Percentiles rank a stretch among this genome's conserved stretches.
These are phyloP conservation scores for Hirudo medicinalis DNA, from an alignment of 1,140 invertebrate genomes.

Conservation along the genomic window DNA sequence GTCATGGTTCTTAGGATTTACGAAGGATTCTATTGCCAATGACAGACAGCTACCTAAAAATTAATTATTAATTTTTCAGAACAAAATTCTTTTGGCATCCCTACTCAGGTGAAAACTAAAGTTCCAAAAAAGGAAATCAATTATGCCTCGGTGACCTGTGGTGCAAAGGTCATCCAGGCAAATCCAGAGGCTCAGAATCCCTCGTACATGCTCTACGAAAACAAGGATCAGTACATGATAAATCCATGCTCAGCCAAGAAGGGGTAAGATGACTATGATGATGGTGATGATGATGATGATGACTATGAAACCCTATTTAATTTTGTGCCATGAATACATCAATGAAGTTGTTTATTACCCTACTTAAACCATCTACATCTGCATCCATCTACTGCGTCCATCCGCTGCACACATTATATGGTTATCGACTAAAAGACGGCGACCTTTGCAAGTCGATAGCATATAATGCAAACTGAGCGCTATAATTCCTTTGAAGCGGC, in stretches of 20 bases:
- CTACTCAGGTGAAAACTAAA: conserved; percentile 44
- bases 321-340: no score
- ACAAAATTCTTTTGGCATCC: background rate
- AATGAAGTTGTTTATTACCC: no score
- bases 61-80: conserved; percentile 1
- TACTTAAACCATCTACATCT: no score
- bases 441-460: no score
- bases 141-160: conserved; percentile 79
- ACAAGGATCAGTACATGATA: conserved; percentile 90
- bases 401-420: no score
- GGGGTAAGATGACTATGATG: conserved; percentile 32
- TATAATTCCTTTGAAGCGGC: no score
- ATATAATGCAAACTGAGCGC: no score
- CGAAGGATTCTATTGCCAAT: background rate
- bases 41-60: background rate
- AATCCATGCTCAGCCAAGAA: conserved; percentile 71
- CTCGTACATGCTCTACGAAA: conserved; percentile 64
- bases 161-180: conserved; percentile 80
- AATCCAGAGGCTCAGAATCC: conserved; percentile 79
- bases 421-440: no score
- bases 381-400: no score
- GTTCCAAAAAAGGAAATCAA: conserved; percentile 44
- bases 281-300: no score
- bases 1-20: conserved; percentile 43
- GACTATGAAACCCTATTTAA: no score